Percentiles rank a stretch among this genome's conserved stretches.
phyloP scores from a whole-genome alignment of 2,888 invertebrate genomes.

The Parochlus steinenii region DNA sequence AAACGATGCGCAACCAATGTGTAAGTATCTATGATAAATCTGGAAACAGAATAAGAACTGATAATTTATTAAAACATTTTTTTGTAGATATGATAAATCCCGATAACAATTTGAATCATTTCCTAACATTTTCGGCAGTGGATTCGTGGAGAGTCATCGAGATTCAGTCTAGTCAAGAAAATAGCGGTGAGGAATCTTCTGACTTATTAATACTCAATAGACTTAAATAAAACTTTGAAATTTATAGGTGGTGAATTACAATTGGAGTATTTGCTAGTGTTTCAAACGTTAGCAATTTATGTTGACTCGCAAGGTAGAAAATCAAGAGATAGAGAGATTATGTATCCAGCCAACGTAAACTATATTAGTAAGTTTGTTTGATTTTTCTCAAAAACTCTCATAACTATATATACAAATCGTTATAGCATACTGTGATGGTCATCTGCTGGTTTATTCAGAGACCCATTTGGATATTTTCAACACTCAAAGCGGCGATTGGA shows the following conservation, averaged over 20 bases:
- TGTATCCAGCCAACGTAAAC: conserved; percentile 81
- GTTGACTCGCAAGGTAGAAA: conserved; percentile 71
- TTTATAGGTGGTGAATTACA: conserved; percentile 16
- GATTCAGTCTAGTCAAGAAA: conserved; percentile 33
- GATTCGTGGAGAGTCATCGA: conserved; percentile 20
- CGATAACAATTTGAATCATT: conserved; percentile 68
- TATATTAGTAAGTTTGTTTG: conserved; percentile 53
- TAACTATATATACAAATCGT: no score
- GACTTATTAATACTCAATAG: no score
- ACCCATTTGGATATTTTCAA: conserved; percentile 88
- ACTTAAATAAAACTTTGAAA: no score
- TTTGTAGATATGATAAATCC: conserved; percentile 64
- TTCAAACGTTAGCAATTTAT: conserved; percentile 70
- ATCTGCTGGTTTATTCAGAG: conserved; percentile 70
- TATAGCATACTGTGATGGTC: conserved; percentile 62
- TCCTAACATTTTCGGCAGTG: conserved; percentile 63
- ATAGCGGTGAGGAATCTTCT: conserved; percentile 49
- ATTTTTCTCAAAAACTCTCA: no score
- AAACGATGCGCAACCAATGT: conserved; percentile 51
- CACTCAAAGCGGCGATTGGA: conserved; percentile 79
- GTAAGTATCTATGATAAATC: conserved; percentile 25
- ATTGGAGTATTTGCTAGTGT: conserved; percentile 56
- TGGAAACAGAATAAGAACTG: conserved; percentile 2
- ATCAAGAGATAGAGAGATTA: conserved; percentile 74
- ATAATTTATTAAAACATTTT: conserved; percentile 12